Conservation (phyloP, 2,888 invertebrate species). For the Cheilosia scutellata region DNA sequence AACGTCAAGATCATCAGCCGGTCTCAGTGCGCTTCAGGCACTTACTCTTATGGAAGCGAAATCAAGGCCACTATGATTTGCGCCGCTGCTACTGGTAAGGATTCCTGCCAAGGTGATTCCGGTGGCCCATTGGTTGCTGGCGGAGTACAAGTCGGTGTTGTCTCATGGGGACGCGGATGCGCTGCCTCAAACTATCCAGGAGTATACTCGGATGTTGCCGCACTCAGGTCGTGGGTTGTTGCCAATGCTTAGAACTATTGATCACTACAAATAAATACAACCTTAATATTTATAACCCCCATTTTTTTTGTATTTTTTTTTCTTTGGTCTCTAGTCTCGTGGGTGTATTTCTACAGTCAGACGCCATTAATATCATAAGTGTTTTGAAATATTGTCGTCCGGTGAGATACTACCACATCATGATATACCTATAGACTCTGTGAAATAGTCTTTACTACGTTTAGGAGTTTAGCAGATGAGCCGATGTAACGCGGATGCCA, state of each 20-base stretch:
- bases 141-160: slow-evolving; percentile 79
- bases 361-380: no score
- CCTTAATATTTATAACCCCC: no score
- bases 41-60: slow-evolving; percentile 82
- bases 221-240: slow-evolving; percentile 68
- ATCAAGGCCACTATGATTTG: slow-evolving; percentile 79
- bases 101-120: slow-evolving; percentile 81
- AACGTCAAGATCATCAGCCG: slow-evolving; percentile 83
- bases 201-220: slow-evolving; percentile 79
- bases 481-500: no score
- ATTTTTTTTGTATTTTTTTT: no score
- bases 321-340: no score
- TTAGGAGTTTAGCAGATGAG: no score
- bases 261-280: no score
- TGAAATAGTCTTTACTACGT: no score
- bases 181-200: slow-evolving; percentile 79
- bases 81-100: slow-evolving; percentile 76
- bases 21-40: slow-evolving; percentile 81
- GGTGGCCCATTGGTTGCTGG: slow-evolving; percentile 81
- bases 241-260: slow-evolving; percentile 3
- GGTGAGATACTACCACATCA: no score
- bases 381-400: no score
- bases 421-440: no score
- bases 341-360: no score
- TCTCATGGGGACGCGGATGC: slow-evolving; percentile 81